Percentiles rank a stretch among this genome's conserved stretches.
phyloP scores from a whole-genome alignment of 2,113 vertebrate species.

The Calyptomena viridis region DNA sequence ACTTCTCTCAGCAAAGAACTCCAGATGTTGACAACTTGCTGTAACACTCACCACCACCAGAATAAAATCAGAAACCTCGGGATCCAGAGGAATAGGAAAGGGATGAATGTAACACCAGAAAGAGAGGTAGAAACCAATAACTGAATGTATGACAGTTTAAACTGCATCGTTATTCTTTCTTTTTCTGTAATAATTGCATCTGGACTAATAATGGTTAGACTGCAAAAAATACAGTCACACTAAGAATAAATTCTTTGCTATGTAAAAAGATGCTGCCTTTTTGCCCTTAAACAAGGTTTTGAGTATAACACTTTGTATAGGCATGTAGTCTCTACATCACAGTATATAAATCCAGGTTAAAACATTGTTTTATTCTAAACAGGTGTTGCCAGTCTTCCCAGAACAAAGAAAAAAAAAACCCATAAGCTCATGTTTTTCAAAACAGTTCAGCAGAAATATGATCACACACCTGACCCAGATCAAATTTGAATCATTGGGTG shows the following conservation, averaged over 20 bases:
- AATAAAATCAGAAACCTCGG: background rate
- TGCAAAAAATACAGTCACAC: background rate
- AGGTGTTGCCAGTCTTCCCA: background rate
- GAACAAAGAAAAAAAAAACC: background rate
- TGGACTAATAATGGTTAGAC: background rate
- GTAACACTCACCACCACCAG: background rate
- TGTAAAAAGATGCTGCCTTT: background rate
- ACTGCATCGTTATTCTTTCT: background rate
- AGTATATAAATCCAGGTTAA: conserved; percentile 42
- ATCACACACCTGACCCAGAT: conserved; percentile 7
- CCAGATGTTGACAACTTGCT: background rate
- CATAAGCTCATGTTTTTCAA: background rate
- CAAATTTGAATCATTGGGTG: background rate
- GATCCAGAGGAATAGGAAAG: background rate
- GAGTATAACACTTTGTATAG: background rate
- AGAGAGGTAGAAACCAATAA: background rate
- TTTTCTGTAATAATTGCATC: background rate
- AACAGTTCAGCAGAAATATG: background rate
- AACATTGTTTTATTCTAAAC: background rate
- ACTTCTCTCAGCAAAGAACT: background rate
- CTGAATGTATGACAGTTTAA: background rate
- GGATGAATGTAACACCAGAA: background rate
- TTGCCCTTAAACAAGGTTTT: background rate
- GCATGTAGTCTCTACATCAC: background rate
- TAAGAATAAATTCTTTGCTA: background rate